These are phyloP conservation scores for Tetragnatha montana DNA, from an alignment of 2,888 invertebrate genomes.

Conservation along the genomic window DNA sequence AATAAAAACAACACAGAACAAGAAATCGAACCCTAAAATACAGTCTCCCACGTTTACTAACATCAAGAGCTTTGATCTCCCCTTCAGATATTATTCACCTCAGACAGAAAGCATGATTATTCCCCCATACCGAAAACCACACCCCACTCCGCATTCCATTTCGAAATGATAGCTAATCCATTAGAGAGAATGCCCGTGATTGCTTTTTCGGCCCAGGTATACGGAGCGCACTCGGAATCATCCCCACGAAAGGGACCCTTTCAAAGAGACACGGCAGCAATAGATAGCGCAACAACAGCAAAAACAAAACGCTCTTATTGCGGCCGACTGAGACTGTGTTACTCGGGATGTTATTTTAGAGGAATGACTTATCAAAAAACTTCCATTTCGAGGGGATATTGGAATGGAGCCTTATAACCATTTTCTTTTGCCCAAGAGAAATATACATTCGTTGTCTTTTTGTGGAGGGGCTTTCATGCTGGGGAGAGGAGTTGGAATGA, in stretches of 20 bases:
- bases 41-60: too few species aligned
- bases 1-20: too few species aligned
- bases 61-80: too few species aligned
- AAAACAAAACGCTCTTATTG: conserved; percentile 26
- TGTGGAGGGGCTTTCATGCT: background rate
- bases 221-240: conserved; percentile 18
- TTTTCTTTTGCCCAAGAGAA: background rate
- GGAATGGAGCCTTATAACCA: conserved; percentile 8
- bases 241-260: background rate
- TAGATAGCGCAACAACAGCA: too few species aligned
- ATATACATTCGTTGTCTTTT: background rate
- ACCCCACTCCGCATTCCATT: conserved; percentile 3
- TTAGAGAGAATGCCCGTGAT: conserved; percentile 41
- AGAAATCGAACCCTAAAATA: too few species aligned
- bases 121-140: conserved; percentile 16
- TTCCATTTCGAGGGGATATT: background rate
- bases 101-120: conserved; percentile 33
- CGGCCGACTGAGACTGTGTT: background rate
- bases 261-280: conserved; percentile 11
- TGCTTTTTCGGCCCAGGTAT: conserved; percentile 15
- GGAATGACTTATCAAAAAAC: background rate
- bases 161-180: conserved; percentile 45
- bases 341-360: conserved; percentile 14
- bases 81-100: too few species aligned
- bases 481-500: background rate